phyloP scores from a whole-genome alignment of 2,888 invertebrate genomes.

The Aphidoletes aphidimyza region DNA sequence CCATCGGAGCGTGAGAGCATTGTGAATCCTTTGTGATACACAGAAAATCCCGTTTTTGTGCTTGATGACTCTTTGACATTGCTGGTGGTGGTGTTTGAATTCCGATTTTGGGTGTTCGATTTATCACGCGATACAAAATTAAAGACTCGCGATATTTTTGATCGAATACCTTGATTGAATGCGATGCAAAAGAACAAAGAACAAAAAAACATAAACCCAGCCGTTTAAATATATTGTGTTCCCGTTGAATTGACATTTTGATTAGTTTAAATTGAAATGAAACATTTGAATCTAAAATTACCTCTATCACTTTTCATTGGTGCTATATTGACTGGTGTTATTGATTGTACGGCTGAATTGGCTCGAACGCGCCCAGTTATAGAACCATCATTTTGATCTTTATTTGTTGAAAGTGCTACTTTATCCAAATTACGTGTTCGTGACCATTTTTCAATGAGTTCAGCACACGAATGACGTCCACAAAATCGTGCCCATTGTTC shows the following conservation, averaged over 20 bases:
- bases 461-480: constrained; percentile 75
- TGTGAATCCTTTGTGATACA: constrained; percentile 6
- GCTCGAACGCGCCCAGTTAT: neutral
- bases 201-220: too few species aligned
- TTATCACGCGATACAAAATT: constrained; percentile 32
- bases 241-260: neutral
- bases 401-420: neutral
- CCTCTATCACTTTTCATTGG: neutral
- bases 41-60: neutral
- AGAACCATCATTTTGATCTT: neutral
- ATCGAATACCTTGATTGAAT: neutral
- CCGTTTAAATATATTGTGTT: too few species aligned
- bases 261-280: neutral
- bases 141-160: constrained; percentile 16
- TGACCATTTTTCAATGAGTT: constrained; percentile 76
- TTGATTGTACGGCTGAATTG: constrained; percentile 7
- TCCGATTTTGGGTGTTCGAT: constrained; percentile 11
- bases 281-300: neutral
- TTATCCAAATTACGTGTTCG: constrained; percentile 60
- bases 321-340: neutral
- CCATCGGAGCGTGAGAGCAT: constrained; percentile 30
- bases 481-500: constrained; percentile 82
- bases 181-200: neutral
- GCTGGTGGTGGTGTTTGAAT: neutral
- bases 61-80: neutral